Percentiles rank a stretch among this genome's conserved stretches.
These are phyloP conservation scores for Chaitophorus viminalis DNA, from an alignment of 2,888 invertebrate genomes.

Conservation along the genomic window DNA sequence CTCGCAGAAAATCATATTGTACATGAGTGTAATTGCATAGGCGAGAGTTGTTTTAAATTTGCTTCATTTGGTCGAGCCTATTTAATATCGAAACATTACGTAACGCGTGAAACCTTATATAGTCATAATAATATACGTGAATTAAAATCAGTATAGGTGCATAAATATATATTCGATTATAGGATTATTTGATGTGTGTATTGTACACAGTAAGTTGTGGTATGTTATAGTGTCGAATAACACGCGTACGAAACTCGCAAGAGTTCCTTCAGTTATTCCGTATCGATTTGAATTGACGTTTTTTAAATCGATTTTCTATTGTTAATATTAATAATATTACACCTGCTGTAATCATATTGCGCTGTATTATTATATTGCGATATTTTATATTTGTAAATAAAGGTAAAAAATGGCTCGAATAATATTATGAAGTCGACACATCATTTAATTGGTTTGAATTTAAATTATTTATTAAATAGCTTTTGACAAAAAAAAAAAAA, in stretches of 20 bases:
- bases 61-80: not conserved
- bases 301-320: not conserved
- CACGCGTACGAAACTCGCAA: not conserved
- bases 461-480: not conserved
- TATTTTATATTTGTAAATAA: not conserved
- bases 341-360: not conserved
- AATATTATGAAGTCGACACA: not conserved
- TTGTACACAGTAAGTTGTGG: not conserved
- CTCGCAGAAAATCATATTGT: too few relatives aligned
- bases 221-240: constrained; percentile 1
- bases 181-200: not conserved
- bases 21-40: not conserved
- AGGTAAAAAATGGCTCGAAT: not conserved
- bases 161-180: not conserved
- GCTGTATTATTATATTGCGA: not conserved
- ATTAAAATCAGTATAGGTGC: constrained; percentile 2
- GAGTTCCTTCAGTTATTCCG: not conserved
- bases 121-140: not conserved
- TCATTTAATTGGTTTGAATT: constrained; percentile 11
- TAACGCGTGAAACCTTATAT: constrained; percentile 33
- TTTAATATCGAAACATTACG: not conserved
- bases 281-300: not conserved
- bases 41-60: not conserved
- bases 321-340: not conserved
- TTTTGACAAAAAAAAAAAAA: constrained; percentile 18